These are phyloP conservation scores for Acanthosepion lycidas DNA, from an alignment of 2,888 invertebrate genomes.

Conservation along the genomic window DNA sequence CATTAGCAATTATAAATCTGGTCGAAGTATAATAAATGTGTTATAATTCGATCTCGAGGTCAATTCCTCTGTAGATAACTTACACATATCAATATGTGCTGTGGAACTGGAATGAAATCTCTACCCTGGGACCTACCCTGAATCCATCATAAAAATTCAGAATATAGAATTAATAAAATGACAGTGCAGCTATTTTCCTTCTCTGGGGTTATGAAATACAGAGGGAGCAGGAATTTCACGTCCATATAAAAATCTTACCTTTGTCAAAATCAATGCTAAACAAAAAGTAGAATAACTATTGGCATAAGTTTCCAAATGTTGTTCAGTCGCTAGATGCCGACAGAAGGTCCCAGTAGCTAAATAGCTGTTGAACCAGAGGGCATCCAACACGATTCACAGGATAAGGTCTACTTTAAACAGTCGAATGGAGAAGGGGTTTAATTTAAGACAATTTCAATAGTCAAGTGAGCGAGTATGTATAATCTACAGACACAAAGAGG, in stretches of 20 bases:
- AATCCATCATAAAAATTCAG: no score
- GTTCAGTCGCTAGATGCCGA: neutral
- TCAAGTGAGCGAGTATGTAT: neutral
- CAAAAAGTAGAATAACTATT: neutral
- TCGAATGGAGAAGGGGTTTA: neutral
- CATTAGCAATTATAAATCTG: no score
- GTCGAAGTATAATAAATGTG: no score
- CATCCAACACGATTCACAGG: neutral
- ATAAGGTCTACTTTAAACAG: neutral
- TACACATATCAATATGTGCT: no score
- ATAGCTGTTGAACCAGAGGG: neutral
- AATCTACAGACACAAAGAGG: neutral
- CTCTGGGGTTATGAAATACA: neutral
- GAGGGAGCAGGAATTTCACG: neutral
- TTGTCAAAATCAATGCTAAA: neutral
- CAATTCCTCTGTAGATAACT: no score
- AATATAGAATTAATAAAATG: no score
- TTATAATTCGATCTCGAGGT: no score
- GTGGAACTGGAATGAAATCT: no score
- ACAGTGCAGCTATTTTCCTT: neutral
- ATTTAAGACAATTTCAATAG: neutral
- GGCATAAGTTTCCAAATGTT: neutral
- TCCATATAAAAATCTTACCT: neutral
- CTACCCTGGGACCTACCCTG: no score
- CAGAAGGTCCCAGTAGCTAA: slow-evolving; percentile 33